A percentile compares a stretch with the other conserved stretches of the same genome.
Evolutionary conservation across 2,797 vertebrate genomes (phyloP).

Genomic region (Xerus rutilus): DNA sequence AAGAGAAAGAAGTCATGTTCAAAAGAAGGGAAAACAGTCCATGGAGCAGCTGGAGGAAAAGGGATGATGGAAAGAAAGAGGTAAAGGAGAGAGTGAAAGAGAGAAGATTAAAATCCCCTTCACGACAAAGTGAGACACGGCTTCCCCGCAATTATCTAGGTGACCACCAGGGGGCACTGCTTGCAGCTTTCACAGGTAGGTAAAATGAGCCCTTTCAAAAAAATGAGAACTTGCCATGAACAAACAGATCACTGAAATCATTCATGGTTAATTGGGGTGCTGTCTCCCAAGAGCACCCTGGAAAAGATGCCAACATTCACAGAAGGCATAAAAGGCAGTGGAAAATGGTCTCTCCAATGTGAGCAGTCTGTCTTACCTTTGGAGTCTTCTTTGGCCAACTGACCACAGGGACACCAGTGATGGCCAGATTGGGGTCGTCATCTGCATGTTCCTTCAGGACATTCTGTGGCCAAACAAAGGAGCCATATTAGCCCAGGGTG

Average conservation of each 20-base stretch:
- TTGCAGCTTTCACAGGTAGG: background rate
- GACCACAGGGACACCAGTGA: constrained; percentile 96
- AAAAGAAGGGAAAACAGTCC: background rate
- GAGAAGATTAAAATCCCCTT: background rate
- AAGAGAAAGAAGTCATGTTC: constrained; percentile 32
- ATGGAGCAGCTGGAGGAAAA: background rate
- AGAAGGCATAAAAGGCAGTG: background rate
- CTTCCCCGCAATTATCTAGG: background rate
- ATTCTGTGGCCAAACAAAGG: constrained; percentile 89
- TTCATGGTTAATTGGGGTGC: background rate
- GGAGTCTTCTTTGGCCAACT: constrained; percentile 95
- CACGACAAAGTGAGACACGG: rapidly evolving
- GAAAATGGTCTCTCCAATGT: rapidly evolving
- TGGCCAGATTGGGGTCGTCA: constrained; percentile 94
- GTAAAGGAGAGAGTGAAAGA: background rate
- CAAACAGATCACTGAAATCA: background rate
- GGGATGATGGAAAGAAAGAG: background rate
- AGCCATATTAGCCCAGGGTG: constrained; percentile 74
- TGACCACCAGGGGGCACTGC: constrained; percentile 51
- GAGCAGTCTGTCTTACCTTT: constrained; percentile 90
- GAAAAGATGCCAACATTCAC: background rate
- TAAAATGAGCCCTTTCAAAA: background rate
- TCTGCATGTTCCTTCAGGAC: constrained; percentile 96
- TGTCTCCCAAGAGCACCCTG: background rate
- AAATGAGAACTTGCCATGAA: background rate